These are phyloP conservation scores for Paramormyrops hopkinsi DNA, from an alignment of 2,797 vertebrate genomes.

Conservation along the genomic window DNA sequence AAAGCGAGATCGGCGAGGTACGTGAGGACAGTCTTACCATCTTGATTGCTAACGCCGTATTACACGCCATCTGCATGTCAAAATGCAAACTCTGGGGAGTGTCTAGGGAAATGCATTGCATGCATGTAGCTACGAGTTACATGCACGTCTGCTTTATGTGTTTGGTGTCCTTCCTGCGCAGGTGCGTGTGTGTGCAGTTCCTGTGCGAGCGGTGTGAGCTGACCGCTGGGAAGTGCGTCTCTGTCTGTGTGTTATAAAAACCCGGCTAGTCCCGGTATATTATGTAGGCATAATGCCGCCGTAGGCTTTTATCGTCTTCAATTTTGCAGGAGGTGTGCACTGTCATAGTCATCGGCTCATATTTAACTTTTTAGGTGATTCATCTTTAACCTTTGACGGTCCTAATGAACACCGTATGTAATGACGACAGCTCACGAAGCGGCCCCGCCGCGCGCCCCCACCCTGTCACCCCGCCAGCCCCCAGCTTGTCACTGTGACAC, in stretches of 20 bases:
- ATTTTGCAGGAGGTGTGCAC: neutral
- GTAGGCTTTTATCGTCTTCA: neutral
- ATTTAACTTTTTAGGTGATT: constrained; percentile 9
- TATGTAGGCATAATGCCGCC: neutral
- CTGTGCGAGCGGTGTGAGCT: neutral
- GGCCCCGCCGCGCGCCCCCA: neutral
- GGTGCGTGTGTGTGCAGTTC: neutral
- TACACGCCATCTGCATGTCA: neutral
- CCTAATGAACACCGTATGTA: neutral
- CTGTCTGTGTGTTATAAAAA: neutral
- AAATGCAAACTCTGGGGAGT: neutral
- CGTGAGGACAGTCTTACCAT: neutral
- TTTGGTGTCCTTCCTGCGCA: neutral
- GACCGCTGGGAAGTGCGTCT: neutral
- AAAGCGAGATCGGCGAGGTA: constrained; percentile 1
- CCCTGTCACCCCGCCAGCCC: neutral
- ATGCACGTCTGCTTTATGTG: neutral
- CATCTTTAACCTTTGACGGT: neutral
- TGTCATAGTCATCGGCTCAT: neutral
- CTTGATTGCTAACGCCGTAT: neutral
- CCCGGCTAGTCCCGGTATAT: neutral
- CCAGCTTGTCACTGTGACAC: neutral
- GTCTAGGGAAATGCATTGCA: neutral
- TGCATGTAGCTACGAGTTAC: neutral
- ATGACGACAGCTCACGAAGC: neutral